Conservation (phyloP, 2,797 vertebrate species). For the Labeo calbasu region DNA sequence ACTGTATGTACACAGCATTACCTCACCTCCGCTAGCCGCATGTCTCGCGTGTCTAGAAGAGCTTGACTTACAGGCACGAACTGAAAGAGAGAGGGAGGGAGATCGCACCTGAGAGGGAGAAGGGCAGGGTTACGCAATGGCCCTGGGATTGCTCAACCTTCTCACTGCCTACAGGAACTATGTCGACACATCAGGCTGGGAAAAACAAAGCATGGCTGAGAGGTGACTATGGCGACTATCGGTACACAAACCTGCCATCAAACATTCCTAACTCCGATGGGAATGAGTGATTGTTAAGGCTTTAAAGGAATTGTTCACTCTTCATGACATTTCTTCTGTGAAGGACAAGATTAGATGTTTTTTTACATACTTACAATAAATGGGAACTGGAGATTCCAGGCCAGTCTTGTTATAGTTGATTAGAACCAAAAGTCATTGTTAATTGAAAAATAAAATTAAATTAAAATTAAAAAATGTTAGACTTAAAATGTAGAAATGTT, state of each 20-base stretch:
- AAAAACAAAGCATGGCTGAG: slow-evolving; percentile 56
- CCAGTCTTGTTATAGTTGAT: background rate
- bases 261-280: slow-evolving; percentile 36
- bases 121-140: slow-evolving; percentile 57
- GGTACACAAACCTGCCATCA: slow-evolving; percentile 50
- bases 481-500: too few relatives aligned
- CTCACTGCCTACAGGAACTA: slow-evolving; percentile 59
- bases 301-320: background rate
- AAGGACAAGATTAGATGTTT: background rate
- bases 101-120: slow-evolving; percentile 58
- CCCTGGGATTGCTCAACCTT: slow-evolving; percentile 61
- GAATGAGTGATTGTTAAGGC: slow-evolving; percentile 12
- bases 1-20: slow-evolving; percentile 55
- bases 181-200: slow-evolving; percentile 59
- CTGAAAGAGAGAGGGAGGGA: slow-evolving; percentile 35
- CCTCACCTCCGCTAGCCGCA: slow-evolving; percentile 54
- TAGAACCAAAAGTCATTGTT: background rate
- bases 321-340: background rate
- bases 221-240: slow-evolving; percentile 58
- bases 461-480: background rate
- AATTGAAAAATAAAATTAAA: background rate
- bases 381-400: background rate
- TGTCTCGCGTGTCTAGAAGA: slow-evolving; percentile 51
- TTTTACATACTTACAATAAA: background rate
- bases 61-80: slow-evolving; percentile 53